Base-by-base conservation (phyloP, 2,888 invertebrate species). In the Neoascia interrupta region DNA sequence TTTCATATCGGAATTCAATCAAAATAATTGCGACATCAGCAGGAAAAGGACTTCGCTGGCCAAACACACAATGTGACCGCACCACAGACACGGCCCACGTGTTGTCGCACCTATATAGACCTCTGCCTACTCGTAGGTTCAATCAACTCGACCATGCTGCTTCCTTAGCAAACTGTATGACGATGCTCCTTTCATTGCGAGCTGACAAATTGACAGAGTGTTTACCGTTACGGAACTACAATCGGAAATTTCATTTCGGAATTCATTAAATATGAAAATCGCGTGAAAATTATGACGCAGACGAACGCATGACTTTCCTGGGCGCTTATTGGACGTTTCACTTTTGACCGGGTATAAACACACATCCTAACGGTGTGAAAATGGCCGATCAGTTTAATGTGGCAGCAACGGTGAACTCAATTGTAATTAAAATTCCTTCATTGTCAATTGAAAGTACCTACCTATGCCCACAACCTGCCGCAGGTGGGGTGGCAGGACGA, bases 221-320 rank as follows among this genome's bases (percentile, higher is more conserved):
- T 63, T 75, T 75, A 69, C 75, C 56, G 69, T 69, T 37, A 53
- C 75, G 75, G 75, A 69, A 69, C 69, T 75, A 63, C 75, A 58
- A 61, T 75, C 69, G 69, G 75, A 75, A 51, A 75, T 75, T 63
- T 56, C 69, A 66, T 66, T 73, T 58, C 58, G 49, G 49, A 26
- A 45, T 47, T 69, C 69, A 69, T 75, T 69, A 63, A 75, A 69
- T 75, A 75, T 75, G 75, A 75, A 75, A 75, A 61, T 68, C 41
- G 68, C 56, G 60, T 54, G 61, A 41, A 61, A 61, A 69, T 63
- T 75, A 69, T 75, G 51, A 51, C 54, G n/a, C n/a, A 31, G 49
- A n/a, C 66, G 26, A 5, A 3, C 11, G 15, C 5, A 8, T 36
- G 11, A 18, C 21, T n/a, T 47, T 47, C 8, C 10, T 64, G 36